Percentiles rank a stretch among this genome's conserved stretches.
phyloP scores from a whole-genome alignment of 2,888 invertebrate genomes.

The Odontocolon sp. region DNA sequence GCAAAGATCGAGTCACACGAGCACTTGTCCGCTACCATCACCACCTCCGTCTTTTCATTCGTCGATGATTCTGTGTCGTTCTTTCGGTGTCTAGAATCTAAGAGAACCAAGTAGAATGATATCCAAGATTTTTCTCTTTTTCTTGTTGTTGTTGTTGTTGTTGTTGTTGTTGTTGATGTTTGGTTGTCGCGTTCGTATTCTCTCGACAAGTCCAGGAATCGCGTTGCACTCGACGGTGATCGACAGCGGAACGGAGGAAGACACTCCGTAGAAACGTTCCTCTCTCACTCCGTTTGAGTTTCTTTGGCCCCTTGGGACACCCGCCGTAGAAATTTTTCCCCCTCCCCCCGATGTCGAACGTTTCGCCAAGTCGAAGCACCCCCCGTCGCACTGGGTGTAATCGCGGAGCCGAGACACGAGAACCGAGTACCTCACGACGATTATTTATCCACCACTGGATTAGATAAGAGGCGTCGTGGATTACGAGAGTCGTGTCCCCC shows the following conservation, averaged over 20 bases:
- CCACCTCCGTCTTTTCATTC: not conserved
- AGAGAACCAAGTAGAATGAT: not conserved
- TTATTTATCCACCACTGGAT: constrained; percentile 39
- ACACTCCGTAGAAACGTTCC: too few species aligned
- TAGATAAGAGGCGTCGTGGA: constrained; percentile 51
- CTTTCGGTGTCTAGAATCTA: not conserved
- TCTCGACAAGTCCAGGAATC: too few species aligned
- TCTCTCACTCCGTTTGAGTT: constrained; percentile 41
- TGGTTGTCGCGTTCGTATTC: not conserved
- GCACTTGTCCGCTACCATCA: not conserved
- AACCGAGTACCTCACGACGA: not conserved
- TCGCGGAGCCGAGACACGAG: not conserved
- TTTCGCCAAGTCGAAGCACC: constrained; percentile 31
- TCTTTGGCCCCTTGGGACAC: constrained; percentile 52
- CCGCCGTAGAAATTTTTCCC: constrained; percentile 32
- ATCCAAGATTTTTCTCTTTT: not conserved
- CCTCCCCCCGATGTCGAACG: not conserved
- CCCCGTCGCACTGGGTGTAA: not conserved
- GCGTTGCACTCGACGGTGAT: too few species aligned
- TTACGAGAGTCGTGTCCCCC: constrained; percentile 44
- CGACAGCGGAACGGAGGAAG: too few species aligned
- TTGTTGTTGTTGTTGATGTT: not conserved
- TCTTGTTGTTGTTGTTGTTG: not conserved
- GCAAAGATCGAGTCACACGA: constrained; percentile 17
- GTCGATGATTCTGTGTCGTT: constrained; percentile 1